Evolutionary conservation across 2,888 invertebrate species (phyloP).

Genomic region (Hanleya hanleyi): DNA sequence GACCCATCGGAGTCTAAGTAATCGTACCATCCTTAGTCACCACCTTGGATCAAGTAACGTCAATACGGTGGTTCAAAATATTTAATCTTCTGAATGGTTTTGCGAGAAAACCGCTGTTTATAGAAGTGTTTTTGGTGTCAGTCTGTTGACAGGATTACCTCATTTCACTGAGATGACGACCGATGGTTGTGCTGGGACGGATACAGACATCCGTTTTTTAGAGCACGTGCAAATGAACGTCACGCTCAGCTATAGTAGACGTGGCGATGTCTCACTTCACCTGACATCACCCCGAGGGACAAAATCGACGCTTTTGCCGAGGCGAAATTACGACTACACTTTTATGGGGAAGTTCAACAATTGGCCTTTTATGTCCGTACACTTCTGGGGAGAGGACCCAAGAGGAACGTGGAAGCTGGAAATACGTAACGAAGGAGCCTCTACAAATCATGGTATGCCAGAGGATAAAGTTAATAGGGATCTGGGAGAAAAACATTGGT

Average conservation of each 20-base stretch:
- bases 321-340: conserved; percentile 80
- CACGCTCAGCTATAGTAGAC: conserved; percentile 90
- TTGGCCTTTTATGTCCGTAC: conserved; percentile 99
- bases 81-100: too few species aligned
- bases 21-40: too few species aligned
- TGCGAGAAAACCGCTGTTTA: too few species aligned
- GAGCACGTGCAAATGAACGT: conserved; percentile 99
- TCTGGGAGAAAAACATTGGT: too few species aligned
- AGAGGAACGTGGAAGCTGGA: conserved; percentile 74
- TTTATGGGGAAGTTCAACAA: conserved; percentile 97
- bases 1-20: too few species aligned
- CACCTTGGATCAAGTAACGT: too few species aligned
- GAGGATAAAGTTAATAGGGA: too few species aligned
- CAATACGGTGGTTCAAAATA: too few species aligned
- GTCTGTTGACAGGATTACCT: conserved; percentile 71
- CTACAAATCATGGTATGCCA: conserved; percentile 52
- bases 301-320: conserved; percentile 89
- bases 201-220: conserved; percentile 90
- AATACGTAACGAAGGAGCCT: conserved; percentile 63
- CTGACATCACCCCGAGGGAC: conserved; percentile 69
- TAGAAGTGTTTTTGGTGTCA: too few species aligned
- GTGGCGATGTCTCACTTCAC: conserved; percentile 91
- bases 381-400: conserved; percentile 90
- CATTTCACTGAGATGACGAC: conserved; percentile 74
- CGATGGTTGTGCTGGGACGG: conserved; percentile 89